Conservation (phyloP, 64 coral and sea anemone species). For the Platygyra sinensis region DNA sequence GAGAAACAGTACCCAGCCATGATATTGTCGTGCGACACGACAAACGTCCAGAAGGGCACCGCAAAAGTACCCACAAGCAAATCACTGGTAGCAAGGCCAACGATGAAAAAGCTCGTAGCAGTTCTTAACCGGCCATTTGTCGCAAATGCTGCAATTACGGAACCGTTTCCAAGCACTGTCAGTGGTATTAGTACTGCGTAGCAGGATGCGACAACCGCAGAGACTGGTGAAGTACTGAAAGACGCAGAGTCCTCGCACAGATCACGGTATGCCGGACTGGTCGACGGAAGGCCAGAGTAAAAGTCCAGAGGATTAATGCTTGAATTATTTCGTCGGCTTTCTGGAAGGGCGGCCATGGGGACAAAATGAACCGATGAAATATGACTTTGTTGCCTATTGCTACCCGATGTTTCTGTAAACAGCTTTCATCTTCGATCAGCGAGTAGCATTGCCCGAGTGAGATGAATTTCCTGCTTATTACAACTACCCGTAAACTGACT, state of each 20-base stretch:
- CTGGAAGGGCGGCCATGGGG: background rate
- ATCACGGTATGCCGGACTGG: background rate
- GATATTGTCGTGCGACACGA: slow-evolving; percentile 22
- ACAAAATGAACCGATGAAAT: background rate
- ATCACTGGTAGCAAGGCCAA: slow-evolving; percentile 53
- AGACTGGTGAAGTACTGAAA: slow-evolving; percentile 8
- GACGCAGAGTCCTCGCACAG: background rate
- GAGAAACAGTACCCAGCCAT: slow-evolving; percentile 6
- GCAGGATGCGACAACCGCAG: background rate
- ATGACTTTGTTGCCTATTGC: background rate
- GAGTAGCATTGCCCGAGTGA: background rate
- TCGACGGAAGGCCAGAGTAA: background rate
- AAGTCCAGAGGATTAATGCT: background rate
- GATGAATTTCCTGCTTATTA: background rate
- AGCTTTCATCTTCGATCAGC: background rate
- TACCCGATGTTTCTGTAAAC: background rate
- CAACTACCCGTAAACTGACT: background rate
- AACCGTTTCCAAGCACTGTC: slow-evolving; percentile 62
- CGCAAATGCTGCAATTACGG: slow-evolving; percentile 55
- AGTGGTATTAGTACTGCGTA: slow-evolving; percentile 44
- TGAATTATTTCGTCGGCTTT: slow-evolving; percentile 1
- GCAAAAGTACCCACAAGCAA: slow-evolving; percentile 45
- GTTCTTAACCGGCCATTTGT: slow-evolving; percentile 51
- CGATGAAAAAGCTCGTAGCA: slow-evolving; percentile 56
- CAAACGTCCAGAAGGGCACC: slow-evolving; percentile 62